phyloP scores from a whole-genome alignment of 2,888 invertebrate species.

The Aleiodes alternator region DNA sequence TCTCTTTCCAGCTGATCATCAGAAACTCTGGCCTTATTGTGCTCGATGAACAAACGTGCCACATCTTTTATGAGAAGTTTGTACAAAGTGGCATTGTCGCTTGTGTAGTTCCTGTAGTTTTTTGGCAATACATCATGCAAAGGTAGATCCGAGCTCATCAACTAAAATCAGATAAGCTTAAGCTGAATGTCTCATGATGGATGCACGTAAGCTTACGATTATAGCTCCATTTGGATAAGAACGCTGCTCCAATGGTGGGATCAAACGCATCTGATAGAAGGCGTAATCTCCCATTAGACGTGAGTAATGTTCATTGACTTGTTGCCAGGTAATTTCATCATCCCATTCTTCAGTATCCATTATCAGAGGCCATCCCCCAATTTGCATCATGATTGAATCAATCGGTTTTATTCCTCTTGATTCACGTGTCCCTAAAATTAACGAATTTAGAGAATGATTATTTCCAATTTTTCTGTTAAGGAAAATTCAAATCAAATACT shows the following conservation, averaged over 20 bases:
- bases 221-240: too few relatives aligned
- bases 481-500: not conserved
- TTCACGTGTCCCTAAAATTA: constrained; percentile 44
- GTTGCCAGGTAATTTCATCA: constrained; percentile 57
- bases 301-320: constrained; percentile 59
- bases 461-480: too few relatives aligned
- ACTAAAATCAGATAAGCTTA: constrained; percentile 15
- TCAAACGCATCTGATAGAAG: constrained; percentile 37
- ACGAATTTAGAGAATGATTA: too few relatives aligned
- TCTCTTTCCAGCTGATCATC: constrained; percentile 54
- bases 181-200: not conserved
- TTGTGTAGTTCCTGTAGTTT: constrained; percentile 45
- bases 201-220: not conserved
- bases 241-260: too few relatives aligned
- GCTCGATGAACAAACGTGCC: constrained; percentile 51
- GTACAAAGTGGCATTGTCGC: constrained; percentile 48
- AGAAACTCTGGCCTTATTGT: constrained; percentile 51
- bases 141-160: constrained; percentile 37
- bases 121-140: constrained; percentile 27
- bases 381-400: constrained; percentile 54
- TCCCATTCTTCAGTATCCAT: constrained; percentile 62
- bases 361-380: constrained; percentile 63
- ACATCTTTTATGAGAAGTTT: constrained; percentile 50
- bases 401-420: constrained; percentile 56
- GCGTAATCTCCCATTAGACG: constrained; percentile 48